Evolutionary conservation across 1,140 invertebrate genomes (phyloP).

Genomic region (Brachionus asplanchnoidis): DNA sequence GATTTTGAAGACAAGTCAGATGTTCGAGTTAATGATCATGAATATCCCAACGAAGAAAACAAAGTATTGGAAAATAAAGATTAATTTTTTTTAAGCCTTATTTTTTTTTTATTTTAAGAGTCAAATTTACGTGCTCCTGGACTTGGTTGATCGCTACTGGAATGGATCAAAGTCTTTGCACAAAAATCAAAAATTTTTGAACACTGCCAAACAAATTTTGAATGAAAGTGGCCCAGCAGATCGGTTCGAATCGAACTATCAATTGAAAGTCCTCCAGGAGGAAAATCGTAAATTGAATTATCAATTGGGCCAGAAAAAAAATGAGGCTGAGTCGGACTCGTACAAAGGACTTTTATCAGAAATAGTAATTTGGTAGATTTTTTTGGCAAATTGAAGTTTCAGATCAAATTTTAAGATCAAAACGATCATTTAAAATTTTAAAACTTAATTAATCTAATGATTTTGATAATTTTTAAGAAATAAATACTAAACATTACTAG

Average conservation of each 20-base stretch:
- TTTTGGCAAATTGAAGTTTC: too few relatives aligned
- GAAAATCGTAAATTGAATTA: neutral
- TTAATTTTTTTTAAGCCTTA: neutral
- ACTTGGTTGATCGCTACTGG: constrained; percentile 56
- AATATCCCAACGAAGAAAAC: neutral
- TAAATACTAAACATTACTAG: too few relatives aligned
- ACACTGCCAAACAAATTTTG: constrained; percentile 34
- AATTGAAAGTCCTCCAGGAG: constrained; percentile 27
- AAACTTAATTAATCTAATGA: too few relatives aligned
- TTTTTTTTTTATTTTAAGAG: neutral
- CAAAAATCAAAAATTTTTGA: constrained; percentile 52
- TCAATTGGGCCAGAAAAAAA: constrained; percentile 17
- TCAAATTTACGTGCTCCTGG: constrained; percentile 43
- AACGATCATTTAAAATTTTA: too few relatives aligned
- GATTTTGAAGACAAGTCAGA: neutral
- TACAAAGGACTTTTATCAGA: neutral
- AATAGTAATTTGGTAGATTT: neutral
- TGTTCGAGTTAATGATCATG: neutral
- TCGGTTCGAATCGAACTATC: constrained; percentile 29
- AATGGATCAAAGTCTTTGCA: constrained; percentile 56
- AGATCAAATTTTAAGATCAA: too few relatives aligned
- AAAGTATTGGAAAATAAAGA: neutral
- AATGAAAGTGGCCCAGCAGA: constrained; percentile 43
- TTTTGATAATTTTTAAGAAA: too few relatives aligned
- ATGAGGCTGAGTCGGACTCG: neutral